A percentile compares a stretch with the other conserved stretches of the same genome.
phyloP scores from a whole-genome alignment of 2,888 invertebrate genomes.

The Melieria picta region DNA sequence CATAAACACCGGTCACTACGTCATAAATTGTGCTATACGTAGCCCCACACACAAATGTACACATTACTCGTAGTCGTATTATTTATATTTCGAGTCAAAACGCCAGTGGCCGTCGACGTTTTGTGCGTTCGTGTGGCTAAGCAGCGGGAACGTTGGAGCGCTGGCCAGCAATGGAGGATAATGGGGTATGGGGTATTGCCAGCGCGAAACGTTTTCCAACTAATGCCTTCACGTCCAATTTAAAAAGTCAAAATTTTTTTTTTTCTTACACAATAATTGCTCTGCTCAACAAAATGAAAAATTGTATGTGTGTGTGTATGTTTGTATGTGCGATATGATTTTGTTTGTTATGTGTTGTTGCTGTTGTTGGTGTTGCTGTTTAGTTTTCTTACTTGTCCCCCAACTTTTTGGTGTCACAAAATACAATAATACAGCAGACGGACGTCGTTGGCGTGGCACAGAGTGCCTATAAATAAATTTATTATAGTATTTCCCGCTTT shows the following conservation, averaged over 20 bases:
- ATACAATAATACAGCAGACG: constrained; percentile 47
- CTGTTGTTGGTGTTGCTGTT: constrained; percentile 11
- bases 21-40: too few species aligned
- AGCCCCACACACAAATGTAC: too few species aligned
- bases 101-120: too few species aligned
- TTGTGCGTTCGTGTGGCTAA: too few species aligned
- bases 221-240: constrained; percentile 20
- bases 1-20: too few species aligned
- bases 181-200: too few species aligned
- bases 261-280: constrained; percentile 41
- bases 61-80: too few species aligned
- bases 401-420: constrained; percentile 55
- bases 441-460: constrained; percentile 52
- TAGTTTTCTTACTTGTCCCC: constrained; percentile 40
- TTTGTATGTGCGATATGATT: too few species aligned
- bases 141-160: too few species aligned
- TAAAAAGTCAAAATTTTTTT: constrained; percentile 37
- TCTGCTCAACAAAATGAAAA: constrained; percentile 16
- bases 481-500: constrained; percentile 56
- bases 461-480: constrained; percentile 58
- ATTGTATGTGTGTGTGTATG: background rate
- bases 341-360: background rate
- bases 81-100: too few species aligned
- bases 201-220: background rate
- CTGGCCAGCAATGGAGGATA: too few species aligned